Evolutionary conservation across 2,113 vertebrate genomes (phyloP), one percentile per base, ranked within the genome.

Genomic region (Lutjanus erythropterus): DNA sequence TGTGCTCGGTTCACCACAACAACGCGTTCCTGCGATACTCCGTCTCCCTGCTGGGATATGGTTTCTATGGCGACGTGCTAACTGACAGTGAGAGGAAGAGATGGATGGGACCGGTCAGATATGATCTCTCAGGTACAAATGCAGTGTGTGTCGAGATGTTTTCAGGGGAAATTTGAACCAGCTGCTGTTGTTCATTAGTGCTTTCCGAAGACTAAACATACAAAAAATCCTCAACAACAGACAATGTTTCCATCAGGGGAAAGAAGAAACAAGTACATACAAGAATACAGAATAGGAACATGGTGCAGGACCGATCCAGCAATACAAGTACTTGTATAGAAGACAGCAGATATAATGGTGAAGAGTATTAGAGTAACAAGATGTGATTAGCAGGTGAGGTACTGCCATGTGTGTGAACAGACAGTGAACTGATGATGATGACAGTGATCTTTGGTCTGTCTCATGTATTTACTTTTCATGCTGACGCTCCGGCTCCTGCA

Each of bases 31-130:
- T 99, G 77, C 96, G 96, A 23, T 99, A 98, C 89, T 97, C 93
- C 0, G 96, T 97, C 37, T 99, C 98, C 0, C 89, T 99, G 84
- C 94, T 99, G 84, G 98, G 98, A 55, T 99, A 99, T 0, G 98
- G 98, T 83, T 99, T 99, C 94, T 99, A 99, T 14, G 98, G 98
- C 6, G 98, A 99, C 64, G 75, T 98, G 62, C 86, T 99, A 46
- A 95, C 94, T n/a, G 97, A 98, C 58, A 99, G 98, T 1, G 98
- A 99, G 91, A 97, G 95, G 90, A 98, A 98, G 75, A 91, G 97
- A 2, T 99, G 98, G 98, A 96, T 99, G 97, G 98, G 98, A 5
- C 96, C 97, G 0, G 89, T 94, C 69, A 93, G 98, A 95, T 99
- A 99, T 0, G 96, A 99, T 90, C 94, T 97, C 50, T 97, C 98